Percentiles rank a stretch among this genome's conserved stretches.
Conservation (phyloP, 2,888 invertebrate species). For the Megastigmus dorsalis region DNA sequence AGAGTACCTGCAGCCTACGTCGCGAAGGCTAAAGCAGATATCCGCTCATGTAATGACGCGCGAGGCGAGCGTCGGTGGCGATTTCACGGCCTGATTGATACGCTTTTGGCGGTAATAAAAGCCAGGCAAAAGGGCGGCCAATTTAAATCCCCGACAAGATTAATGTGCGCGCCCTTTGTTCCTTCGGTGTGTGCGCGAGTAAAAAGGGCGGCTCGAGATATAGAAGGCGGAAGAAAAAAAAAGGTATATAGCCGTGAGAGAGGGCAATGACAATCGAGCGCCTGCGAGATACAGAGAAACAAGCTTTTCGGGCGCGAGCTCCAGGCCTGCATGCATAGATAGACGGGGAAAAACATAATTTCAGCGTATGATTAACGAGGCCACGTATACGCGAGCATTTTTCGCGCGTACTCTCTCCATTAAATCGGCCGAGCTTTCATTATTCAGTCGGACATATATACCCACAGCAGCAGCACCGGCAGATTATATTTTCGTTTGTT, state of each 20-base stretch:
- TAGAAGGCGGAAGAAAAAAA: too few relatives aligned
- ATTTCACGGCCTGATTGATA: slow-evolving; percentile 22
- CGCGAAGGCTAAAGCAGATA: slow-evolving; percentile 6
- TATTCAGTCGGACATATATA: background rate
- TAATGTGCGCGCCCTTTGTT: slow-evolving; percentile 19
- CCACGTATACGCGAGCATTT: background rate
- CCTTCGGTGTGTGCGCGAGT: background rate
- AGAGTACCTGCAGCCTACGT: too few relatives aligned
- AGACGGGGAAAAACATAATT: slow-evolving; percentile 12
- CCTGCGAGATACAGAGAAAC: background rate
- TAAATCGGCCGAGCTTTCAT: background rate
- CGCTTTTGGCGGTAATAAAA: slow-evolving; percentile 25
- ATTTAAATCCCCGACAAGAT: slow-evolving; percentile 44
- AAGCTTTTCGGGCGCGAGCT: background rate
- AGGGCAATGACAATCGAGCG: background rate
- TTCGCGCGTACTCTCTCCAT: too few relatives aligned
- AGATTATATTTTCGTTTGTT: background rate
- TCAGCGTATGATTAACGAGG: slow-evolving; percentile 26
- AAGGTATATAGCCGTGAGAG: background rate
- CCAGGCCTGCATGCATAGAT: background rate
- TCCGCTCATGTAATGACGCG: slow-evolving; percentile 4
- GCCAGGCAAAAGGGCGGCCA: background rate
- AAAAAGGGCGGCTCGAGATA: too few relatives aligned
- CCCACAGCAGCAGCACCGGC: too few relatives aligned
- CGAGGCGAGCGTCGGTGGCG: background rate